A percentile compares a stretch with the other conserved stretches of the same genome.
These are phyloP conservation scores for Rhabdophis nuchalis DNA, from an alignment of 2,797 vertebrate genomes.

Conservation along the genomic window DNA sequence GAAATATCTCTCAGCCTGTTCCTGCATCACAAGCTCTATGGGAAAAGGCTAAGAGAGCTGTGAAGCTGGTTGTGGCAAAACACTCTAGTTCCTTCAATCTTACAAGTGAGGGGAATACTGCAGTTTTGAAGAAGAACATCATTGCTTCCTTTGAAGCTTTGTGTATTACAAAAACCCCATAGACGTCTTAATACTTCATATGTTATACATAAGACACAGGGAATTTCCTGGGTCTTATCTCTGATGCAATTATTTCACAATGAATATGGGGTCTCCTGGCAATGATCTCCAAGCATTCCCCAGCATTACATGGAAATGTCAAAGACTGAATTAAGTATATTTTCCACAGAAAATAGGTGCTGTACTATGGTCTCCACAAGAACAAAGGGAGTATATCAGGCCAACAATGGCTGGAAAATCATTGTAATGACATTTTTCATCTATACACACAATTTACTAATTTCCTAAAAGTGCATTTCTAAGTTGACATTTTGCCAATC, in stretches of 20 bases:
- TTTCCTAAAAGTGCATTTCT: neutral
- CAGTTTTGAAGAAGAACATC: neutral
- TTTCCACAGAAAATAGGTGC: neutral
- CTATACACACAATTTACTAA: neutral
- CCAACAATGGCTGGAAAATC: neutral
- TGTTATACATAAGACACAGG: neutral
- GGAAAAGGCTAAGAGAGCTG: neutral
- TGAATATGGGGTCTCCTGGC: neutral
- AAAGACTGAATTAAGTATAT: neutral
- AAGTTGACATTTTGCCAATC: constrained; percentile 15
- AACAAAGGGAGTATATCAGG: neutral
- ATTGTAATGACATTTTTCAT: neutral
- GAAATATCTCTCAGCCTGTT: neutral
- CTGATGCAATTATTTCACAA: neutral
- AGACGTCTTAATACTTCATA: neutral
- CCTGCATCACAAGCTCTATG: neutral
- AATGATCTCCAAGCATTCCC: neutral
- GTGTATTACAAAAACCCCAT: neutral
- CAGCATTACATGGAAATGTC: neutral
- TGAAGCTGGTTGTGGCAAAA: neutral
- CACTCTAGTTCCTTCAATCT: neutral
- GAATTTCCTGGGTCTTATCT: neutral
- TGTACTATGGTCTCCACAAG: neutral
- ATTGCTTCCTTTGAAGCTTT: neutral
- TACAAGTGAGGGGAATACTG: neutral